phyloP scores from a whole-genome alignment of 2,797 vertebrate genomes.

The Danio jaintianensis region DNA sequence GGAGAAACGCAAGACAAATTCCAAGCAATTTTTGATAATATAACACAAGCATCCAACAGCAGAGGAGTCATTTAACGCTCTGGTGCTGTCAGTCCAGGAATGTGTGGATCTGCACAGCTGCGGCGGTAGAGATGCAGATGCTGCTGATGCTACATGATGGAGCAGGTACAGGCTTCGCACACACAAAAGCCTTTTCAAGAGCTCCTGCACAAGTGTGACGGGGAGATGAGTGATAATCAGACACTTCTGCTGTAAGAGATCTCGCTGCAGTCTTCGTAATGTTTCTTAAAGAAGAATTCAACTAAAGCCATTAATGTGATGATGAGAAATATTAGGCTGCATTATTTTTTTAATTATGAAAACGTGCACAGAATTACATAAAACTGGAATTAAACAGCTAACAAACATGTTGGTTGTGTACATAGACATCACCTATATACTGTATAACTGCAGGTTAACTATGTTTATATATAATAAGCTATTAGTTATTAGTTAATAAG shows the following conservation, averaged over 20 bases:
- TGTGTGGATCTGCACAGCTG: constrained; percentile 39
- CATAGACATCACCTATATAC: too few relatives aligned
- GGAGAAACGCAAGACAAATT: not conserved
- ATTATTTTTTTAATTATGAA: too few relatives aligned
- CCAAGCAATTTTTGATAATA: constrained; percentile 12
- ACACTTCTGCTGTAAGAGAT: not conserved
- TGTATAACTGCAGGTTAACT: too few relatives aligned
- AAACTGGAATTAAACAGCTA: too few relatives aligned
- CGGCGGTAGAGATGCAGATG: not conserved
- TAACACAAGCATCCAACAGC: constrained; percentile 4
- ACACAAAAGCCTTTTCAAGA: constrained; percentile 23
- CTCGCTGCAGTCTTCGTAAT: not conserved
- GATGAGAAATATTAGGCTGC: not conserved
- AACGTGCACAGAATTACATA: too few relatives aligned
- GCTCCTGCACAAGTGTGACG: constrained; percentile 4
- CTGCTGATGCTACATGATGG: constrained; percentile 11
- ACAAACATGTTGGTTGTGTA: too few relatives aligned
- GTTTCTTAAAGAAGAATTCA: not conserved
- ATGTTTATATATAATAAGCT: too few relatives aligned
- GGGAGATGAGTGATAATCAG: constrained; percentile 35
- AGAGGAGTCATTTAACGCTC: constrained; percentile 9
- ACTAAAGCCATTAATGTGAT: not conserved
- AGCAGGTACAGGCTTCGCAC: constrained; percentile 26
- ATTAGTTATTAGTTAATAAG: too few relatives aligned
- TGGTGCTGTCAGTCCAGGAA: constrained; percentile 30